Evolutionary conservation across 2,797 vertebrate species (phyloP).

Genomic region (Apogon hyalosoma): DNA sequence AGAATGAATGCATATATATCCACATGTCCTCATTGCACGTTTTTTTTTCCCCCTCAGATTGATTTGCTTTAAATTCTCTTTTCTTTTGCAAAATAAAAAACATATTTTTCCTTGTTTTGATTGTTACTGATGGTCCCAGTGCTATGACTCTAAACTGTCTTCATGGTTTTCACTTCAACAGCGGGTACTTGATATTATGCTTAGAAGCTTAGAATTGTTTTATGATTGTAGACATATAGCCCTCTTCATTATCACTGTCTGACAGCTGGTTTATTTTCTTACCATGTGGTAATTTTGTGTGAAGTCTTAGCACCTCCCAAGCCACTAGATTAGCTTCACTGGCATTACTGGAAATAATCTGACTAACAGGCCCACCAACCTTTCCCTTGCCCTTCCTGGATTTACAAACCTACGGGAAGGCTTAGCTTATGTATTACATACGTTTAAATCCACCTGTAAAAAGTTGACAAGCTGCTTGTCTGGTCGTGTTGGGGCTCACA

Average conservation of each 20-base stretch:
- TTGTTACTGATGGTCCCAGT: too few relatives aligned
- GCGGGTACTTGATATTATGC: not conserved
- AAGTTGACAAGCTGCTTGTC: conserved; percentile 64
- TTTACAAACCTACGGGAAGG: conserved; percentile 28
- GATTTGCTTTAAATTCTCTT: too few relatives aligned
- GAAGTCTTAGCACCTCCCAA: not conserved
- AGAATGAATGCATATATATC: too few relatives aligned
- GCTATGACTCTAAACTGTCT: too few relatives aligned
- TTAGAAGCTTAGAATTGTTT: not conserved
- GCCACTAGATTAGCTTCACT: conserved; percentile 13
- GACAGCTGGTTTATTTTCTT: not conserved
- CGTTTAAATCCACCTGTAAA: conserved; percentile 61
- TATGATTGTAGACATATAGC: not conserved
- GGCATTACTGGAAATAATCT: conserved; percentile 54
- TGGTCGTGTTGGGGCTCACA: conserved; percentile 34
- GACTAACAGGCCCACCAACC: not conserved
- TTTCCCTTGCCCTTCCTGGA: conserved; percentile 8
- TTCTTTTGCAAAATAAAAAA: too few relatives aligned
- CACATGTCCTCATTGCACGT: too few relatives aligned
- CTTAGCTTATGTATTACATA: conserved; percentile 24
- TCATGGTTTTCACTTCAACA: too few relatives aligned
- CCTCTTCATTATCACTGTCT: not conserved
- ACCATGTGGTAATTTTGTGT: conserved; percentile 1
- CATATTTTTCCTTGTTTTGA: too few relatives aligned
- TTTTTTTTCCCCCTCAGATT: too few relatives aligned